phyloP scores from a whole-genome alignment of 2,113 vertebrate genomes.

The Gambusia affinis region DNA sequence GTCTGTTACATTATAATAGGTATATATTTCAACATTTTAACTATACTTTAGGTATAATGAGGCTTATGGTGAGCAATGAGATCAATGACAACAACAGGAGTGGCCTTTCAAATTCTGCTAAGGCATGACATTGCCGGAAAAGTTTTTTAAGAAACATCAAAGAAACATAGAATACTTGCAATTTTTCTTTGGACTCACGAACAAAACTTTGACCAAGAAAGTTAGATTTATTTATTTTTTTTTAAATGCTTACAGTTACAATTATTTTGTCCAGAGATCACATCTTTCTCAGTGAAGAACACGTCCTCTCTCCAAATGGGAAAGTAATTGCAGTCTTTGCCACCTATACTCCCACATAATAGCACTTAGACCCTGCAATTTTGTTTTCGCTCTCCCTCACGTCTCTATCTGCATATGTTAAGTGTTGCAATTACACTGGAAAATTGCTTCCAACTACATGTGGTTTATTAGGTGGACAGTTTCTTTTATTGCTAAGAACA shows the following conservation, averaged over 20 bases:
- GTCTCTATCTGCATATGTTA: conserved; percentile 79
- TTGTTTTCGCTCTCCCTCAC: conserved; percentile 81
- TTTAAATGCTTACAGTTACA: conserved; percentile 64
- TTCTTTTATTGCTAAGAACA: conserved; percentile 62
- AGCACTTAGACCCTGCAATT: conserved; percentile 79
- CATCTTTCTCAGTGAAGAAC: conserved; percentile 70
- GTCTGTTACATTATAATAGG: too few species aligned
- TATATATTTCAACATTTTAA: too few species aligned
- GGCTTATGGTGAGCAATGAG: too few species aligned
- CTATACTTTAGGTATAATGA: too few species aligned
- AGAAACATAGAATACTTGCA: not conserved
- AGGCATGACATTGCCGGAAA: not conserved
- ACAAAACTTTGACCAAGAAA: conserved; percentile 55
- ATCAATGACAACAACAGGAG: not conserved
- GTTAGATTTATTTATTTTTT: conserved; percentile 38
- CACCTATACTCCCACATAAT: conserved; percentile 81
- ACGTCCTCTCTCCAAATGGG: conserved; percentile 77
- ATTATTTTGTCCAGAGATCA: conserved; percentile 78
- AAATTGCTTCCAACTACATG: conserved; percentile 78
- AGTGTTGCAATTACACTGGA: conserved; percentile 81
- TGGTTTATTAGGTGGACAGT: conserved; percentile 61
- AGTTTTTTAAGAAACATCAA: not conserved
- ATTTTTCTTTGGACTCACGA: conserved; percentile 9
- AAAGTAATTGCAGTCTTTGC: conserved; percentile 82
- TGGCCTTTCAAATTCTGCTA: not conserved